Evolutionary conservation across 1,140 invertebrate genomes (phyloP), one percentile per base, ranked within the genome.

Genomic region (Drosophila pseudoananassae): DNA sequence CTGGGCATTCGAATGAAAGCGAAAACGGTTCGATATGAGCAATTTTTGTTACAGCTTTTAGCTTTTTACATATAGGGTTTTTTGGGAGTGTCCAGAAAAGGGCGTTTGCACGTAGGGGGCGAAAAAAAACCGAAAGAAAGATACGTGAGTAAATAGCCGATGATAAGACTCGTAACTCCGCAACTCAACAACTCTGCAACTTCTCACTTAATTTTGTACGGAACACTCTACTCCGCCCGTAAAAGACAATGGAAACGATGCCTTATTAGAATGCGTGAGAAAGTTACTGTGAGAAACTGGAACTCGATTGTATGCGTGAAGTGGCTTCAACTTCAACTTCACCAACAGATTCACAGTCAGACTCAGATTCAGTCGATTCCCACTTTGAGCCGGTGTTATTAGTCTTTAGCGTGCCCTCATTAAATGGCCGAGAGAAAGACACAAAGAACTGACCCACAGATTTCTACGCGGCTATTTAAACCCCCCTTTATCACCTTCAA

Each of bases 121-220:
- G 65, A 69, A 27, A 45, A 45, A 45, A 20, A 17, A 14, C 8
- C 14, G 12, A 36, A 36, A 43, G 5, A 43, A 43, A 20, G 17
- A 38, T 38, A 69, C 43, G 66, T 70, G 66, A 69, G 40, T 69
- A 65, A 69, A 31, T 31, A 45, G 31, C 64, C 29, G 64, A 68
- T 55, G 66, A 70, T 54, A 55, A 69, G 10, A n/a, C 33, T 12
- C 10, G 33, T 31, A 69, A 69, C 63, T 66, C 55, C 71, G 54
- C 58, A 6, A 36, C 58, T 15, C 38, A 40, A 45, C 15, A 66
- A 47, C 45, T 64, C 40, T 7, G 53, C 69, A 59, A 77, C 82
- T 87, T 88, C 82, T 82, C 82, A 88, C 83, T 88, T 87, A 76
- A 87, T 87, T 88, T 64, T 77, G 55, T 64, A 57, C 57, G 46